Evolutionary conservation across 2,113 vertebrate genomes (phyloP).

Genomic region (Ovis aries): ARS-UI_Ramb_v3.0 NC_056054.1:203321001-203321500

Average conservation of each 20-base stretch:
- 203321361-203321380: neutral
- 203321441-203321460: neutral
- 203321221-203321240: neutral
- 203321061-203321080: neutral
- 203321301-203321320: neutral
- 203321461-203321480: conserved; percentile 33
- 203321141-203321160: too few relatives aligned
- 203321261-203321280: neutral
- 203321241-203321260: neutral
- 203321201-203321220: neutral
- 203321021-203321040: neutral
- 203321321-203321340: neutral
- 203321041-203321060: rapidly evolving
- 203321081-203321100: rapidly evolving
- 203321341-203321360: neutral
- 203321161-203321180: neutral
- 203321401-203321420: neutral
- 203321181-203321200: neutral
- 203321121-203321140: neutral
- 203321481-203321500: neutral
- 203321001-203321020: too few relatives aligned
- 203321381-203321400: neutral
- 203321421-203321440: neutral
- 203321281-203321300: neutral
- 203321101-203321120: neutral